Evolutionary conservation across 2,888 invertebrate genomes (phyloP), one percentile per base, ranked within the genome.

Genomic region (Caenorhabditis sinica): DNA sequence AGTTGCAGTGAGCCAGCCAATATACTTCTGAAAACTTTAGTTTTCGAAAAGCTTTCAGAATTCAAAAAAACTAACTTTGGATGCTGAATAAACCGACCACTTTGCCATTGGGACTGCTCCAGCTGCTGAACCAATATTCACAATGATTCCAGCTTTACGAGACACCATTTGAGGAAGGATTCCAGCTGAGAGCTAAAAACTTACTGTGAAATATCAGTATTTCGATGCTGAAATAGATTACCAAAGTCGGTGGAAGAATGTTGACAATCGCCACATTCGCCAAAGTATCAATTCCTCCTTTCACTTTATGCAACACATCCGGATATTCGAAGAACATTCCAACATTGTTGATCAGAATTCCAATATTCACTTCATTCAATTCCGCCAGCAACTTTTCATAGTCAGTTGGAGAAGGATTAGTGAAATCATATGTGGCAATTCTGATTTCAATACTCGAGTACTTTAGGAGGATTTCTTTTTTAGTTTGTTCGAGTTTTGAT

Each of bases 311-410:
- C 51, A 92, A 66, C 11, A 88, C 61, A 77, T 96, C 96, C 0
- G 97, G 97, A 93, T 96, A 95, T 0, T 95, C 94, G 93, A 96
- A 96, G 43, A 96, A 96, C 90, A 96, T 95, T 20, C 97, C 97
- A 1, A 97, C 96, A 94, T 97, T 97, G 94, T 98, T 98, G 43
- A 98, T 95, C 93, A 92, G 75, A 79, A 89, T 68, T 45, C 89
- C 88, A 20, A 93, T 84, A 30, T 92, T 89, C 36, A 90, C 65
- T 63, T 89, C 81, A 45, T 89, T 82, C 65, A 93, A 65, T 15
- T 87, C 85, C 2, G 74, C 73, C 49, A 91, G 63, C 9, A 92
- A 81, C 5, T 85, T 61, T 30, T 89, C 82, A 85, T 92, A 92
- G 58, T 84, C 89, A n/a, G 66, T 66, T 33, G 83, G 61, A n/a